Evolutionary conservation across 2,797 vertebrate species (phyloP), one percentile per base, ranked within the genome.

Genomic region (Brotogeris chrysoptera): DNA sequence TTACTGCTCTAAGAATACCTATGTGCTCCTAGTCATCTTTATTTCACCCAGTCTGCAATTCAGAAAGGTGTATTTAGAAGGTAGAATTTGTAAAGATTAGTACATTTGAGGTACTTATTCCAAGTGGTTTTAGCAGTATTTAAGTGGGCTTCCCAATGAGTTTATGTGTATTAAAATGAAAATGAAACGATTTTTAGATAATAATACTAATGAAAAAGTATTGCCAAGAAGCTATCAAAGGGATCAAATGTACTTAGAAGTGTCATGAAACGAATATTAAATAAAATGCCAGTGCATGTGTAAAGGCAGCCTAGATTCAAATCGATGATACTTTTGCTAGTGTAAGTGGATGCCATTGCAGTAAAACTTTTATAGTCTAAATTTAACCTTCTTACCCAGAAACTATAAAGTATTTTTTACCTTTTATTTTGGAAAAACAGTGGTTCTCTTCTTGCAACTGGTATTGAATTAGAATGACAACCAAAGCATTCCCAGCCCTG

Each of bases 211-310:
- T 78, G 71, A 93, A 86, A 77, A 91, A 86, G 38, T 70, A 39
- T 84, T 77, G 60, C 94, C 55, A 74, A 80, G 73, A 73, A 92
- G 41, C 80, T 87, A 63, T 82, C 88, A 93, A 60, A 86, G 80
- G 91, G 80, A 92, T 96, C 88, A 95, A 78, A 90, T 72, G 60
- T 38, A 59, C 91, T 96, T 87, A 92, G 66, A 59, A 93, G 71
- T 85, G 49, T 44, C 59, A 53, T 86, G 88, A 88, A 82, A 90
- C 74, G 91, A 95, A 95, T 96, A 65, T 80, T 88, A 86, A 96
- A 57, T 74, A 90, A 49, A 55, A 32, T 12, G 41, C 32, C 34
- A 50, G 47, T 60, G 59, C 11, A 7, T n/a, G 28, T 43, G 30
- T 69, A 61, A 14, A 55, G 46, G 44, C 5, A 10, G 82, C n/a